These are phyloP conservation scores for Pseudobourletiella spinata DNA, from an alignment of 1,140 invertebrate species.

Conservation along the genomic window DNA sequence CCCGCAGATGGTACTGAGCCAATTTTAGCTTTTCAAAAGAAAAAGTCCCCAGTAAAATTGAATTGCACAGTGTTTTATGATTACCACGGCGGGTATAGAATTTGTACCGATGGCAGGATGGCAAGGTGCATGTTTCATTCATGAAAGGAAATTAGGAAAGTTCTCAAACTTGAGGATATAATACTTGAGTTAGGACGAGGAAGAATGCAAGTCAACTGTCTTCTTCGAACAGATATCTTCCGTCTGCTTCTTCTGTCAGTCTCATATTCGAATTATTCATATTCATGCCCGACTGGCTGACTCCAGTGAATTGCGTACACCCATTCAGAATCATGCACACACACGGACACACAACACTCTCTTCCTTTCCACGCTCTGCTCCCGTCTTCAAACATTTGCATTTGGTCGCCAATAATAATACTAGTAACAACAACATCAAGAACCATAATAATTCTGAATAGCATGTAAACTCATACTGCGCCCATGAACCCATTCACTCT, in stretches of 20 bases:
- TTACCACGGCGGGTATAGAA: too few relatives aligned
- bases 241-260: slow-evolving; percentile 6
- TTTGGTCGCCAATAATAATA: not conserved
- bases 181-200: not conserved
- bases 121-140: slow-evolving; percentile 5
- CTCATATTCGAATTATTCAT: slow-evolving; percentile 12
- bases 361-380: not conserved
- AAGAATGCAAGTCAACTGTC: not conserved
- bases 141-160: slow-evolving; percentile 16
- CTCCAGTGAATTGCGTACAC: not conserved
- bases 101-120: too few relatives aligned
- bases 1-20: too few relatives aligned
- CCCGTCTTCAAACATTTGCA: not conserved
- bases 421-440: not conserved
- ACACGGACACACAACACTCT: not conserved
- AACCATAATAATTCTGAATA: too few relatives aligned
- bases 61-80: too few relatives aligned
- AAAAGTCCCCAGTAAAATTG: too few relatives aligned
- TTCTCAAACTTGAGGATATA: slow-evolving; percentile 4
- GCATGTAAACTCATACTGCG: too few relatives aligned
- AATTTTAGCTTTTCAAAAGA: too few relatives aligned
- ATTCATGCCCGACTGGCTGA: not conserved
- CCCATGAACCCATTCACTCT: too few relatives aligned
- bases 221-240: not conserved
- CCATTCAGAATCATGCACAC: not conserved